These are phyloP conservation scores for Pegoplata infirma DNA, from an alignment of 2,888 invertebrate genomes.

Conservation along the genomic window DNA sequence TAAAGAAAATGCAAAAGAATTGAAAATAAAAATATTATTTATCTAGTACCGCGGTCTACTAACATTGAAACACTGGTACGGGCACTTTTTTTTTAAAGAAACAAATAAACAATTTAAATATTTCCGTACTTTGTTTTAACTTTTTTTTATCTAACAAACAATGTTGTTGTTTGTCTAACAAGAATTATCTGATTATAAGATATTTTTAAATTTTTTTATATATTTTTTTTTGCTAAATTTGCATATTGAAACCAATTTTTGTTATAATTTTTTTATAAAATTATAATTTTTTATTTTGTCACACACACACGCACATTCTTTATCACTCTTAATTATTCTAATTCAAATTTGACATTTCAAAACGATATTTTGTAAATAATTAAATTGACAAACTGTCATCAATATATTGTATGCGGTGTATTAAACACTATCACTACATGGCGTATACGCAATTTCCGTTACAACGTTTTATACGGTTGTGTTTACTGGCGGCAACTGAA, in stretches of 20 bases:
- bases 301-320: too few species aligned
- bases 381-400: neutral
- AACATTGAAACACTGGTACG: neutral
- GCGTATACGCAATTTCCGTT: slow-evolving; percentile 55
- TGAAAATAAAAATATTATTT: neutral
- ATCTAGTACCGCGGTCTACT: neutral
- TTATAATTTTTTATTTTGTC: neutral
- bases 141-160: neutral
- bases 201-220: slow-evolving; percentile 10
- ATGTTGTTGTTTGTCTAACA: slow-evolving; percentile 39
- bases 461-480: slow-evolving; percentile 28
- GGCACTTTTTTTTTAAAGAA: neutral
- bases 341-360: neutral
- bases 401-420: neutral
- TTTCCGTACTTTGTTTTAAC: neutral
- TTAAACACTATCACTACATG: slow-evolving; percentile 7
- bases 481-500: slow-evolving; percentile 51
- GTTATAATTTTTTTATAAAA: neutral
- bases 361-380: neutral
- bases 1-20: neutral
- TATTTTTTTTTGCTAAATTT: too few species aligned
- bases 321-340: neutral
- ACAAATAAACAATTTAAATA: neutral
- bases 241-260: neutral
- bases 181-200: slow-evolving; percentile 34